Conservation (phyloP, 1,140 invertebrate genomes). For the Bombus superbus region DNA sequence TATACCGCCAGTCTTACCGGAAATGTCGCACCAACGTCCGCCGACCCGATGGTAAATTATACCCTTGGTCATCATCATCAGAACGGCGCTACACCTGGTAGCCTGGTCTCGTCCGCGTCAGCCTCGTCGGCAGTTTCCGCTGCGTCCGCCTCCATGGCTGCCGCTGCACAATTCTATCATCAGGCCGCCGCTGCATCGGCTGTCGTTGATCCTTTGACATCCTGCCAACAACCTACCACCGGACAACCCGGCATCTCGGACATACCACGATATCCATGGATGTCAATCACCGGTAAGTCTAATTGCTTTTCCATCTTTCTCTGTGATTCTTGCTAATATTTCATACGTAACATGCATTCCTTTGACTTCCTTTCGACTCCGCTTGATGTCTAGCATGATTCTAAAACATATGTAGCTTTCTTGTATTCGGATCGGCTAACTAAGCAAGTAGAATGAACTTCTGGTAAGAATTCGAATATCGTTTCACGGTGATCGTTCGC, state of each 20-base stretch:
- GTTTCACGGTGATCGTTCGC: not conserved
- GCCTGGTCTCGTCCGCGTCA: slow-evolving; percentile 83
- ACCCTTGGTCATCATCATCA: slow-evolving; percentile 89
- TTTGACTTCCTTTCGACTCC: not conserved
- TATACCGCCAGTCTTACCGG: slow-evolving; percentile 87
- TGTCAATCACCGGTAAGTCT: slow-evolving; percentile 97
- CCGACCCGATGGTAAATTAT: slow-evolving; percentile 92
- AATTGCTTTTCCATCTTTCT: not conserved
- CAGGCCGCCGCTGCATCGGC: slow-evolving; percentile 88
- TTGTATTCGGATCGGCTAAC: not conserved
- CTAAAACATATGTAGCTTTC: no score
- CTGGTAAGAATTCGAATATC: not conserved
- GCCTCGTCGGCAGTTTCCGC: slow-evolving; percentile 85
- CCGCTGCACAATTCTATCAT: slow-evolving; percentile 94
- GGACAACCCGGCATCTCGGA: slow-evolving; percentile 90
- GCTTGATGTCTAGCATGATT: not conserved
- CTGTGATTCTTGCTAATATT: not conserved
- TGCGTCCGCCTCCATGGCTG: slow-evolving; percentile 89
- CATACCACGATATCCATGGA: slow-evolving; percentile 97
- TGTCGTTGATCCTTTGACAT: slow-evolving; percentile 86
- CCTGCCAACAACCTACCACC: slow-evolving; percentile 86
- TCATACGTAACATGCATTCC: not conserved
- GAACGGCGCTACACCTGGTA: slow-evolving; percentile 85
- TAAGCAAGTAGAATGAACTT: not conserved
- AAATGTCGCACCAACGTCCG: slow-evolving; percentile 84